phyloP scores from a whole-genome alignment of 2,113 vertebrate species.

The Upupa epops region DNA sequence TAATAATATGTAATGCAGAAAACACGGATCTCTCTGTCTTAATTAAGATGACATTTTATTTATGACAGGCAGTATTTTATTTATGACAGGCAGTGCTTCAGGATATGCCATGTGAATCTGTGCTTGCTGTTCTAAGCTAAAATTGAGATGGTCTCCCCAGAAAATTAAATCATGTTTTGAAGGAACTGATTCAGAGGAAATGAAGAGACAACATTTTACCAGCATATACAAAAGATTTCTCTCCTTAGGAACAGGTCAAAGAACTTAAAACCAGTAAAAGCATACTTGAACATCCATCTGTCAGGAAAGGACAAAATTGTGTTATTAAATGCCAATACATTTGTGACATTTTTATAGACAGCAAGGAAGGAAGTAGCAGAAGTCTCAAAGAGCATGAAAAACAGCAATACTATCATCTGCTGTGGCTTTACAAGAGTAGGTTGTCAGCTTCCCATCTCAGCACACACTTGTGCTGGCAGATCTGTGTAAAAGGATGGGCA shows the following conservation, averaged over 20 bases:
- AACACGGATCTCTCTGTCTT: not conserved
- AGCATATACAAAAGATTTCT: not conserved
- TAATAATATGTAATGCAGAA: not conserved
- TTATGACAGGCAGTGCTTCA: not conserved
- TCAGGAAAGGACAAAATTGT: not conserved
- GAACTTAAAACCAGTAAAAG: not conserved
- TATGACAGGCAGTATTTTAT: not conserved
- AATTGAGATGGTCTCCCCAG: not conserved
- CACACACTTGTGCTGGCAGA: not conserved
- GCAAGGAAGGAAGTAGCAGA: not conserved
- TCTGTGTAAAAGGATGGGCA: not conserved
- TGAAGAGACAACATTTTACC: not conserved
- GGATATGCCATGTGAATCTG: not conserved
- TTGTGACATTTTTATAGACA: not conserved
- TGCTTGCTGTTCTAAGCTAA: not conserved
- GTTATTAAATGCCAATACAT: not conserved
- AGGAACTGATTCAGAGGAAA: not conserved
- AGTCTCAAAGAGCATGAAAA: not conserved
- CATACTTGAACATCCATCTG: not conserved
- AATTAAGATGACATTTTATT: not conserved
- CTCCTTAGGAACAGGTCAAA: not conserved
- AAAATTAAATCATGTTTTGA: not conserved
- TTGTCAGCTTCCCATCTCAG: not conserved
- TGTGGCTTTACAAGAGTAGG: not conserved
- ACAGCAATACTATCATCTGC: not conserved